Evolutionary conservation across 2,113 vertebrate genomes (phyloP).

Genomic region (Spilogale gracilis): DNA sequence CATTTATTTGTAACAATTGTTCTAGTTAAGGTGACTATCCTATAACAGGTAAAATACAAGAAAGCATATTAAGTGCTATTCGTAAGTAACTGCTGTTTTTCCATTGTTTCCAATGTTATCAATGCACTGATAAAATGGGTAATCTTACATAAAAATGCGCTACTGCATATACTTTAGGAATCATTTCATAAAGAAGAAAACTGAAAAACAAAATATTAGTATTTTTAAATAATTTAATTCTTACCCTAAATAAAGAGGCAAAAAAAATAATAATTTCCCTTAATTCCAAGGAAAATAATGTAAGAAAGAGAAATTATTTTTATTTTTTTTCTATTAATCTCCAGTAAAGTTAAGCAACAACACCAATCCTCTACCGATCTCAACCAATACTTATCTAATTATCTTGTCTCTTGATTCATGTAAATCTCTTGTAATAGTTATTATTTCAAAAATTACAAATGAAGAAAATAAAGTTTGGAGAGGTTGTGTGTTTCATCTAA

Average conservation of each 20-base stretch:
- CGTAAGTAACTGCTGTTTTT: not conserved
- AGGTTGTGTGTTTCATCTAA: not conserved
- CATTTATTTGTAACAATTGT: not conserved
- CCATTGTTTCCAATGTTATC: not conserved
- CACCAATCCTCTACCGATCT: not conserved
- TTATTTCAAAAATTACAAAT: not conserved
- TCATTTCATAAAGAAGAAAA: not conserved
- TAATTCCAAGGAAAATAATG: not conserved
- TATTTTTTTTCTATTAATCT: not conserved
- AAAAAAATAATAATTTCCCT: not conserved
- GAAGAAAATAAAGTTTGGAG: not conserved
- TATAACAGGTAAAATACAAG: not conserved
- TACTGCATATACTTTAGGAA: not conserved
- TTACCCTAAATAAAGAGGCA: not conserved
- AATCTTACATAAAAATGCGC: not conserved
- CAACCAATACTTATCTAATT: not conserved
- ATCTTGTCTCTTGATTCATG: not conserved
- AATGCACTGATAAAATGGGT: not conserved
- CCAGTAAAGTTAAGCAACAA: not conserved
- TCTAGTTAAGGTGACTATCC: not conserved
- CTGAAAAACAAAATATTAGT: not conserved
- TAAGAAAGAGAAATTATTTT: not conserved
- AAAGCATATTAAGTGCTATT: too few species aligned
- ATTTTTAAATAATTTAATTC: conserved; percentile 40
- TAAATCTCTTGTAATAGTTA: not conserved